Base-by-base conservation (phyloP, 2,888 invertebrate species). In the Sminthurides aquaticus region DNA sequence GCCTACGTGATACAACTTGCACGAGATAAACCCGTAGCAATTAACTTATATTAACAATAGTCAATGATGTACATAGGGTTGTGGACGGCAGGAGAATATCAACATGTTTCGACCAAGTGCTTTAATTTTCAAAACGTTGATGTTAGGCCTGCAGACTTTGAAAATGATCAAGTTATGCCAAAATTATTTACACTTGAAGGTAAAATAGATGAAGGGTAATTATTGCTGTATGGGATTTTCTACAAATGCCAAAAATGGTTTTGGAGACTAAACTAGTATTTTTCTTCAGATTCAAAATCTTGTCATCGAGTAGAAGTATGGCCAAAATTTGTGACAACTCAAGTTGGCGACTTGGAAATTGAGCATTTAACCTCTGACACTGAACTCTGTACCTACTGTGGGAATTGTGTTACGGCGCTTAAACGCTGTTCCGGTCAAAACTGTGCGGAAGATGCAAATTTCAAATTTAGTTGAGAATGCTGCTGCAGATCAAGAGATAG, bases 51-150 rank as follows among this genome's bases (percentile, higher is more conserved):
- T n/a, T n/a, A n/a, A n/a, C n/a, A n/a, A n/a, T n/a, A n/a, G n/a
- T n/a, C n/a, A n/a, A n/a, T n/a, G n/a, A n/a, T n/a, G n/a, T n/a
- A 34, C 15, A 34, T 56, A 73, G 74, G 67, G 57, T 62, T 57
- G 15, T 74, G 71, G 71, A 70, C 68, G 64, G 71, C 71, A 62
- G 74, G 73, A n/a, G 60, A 65, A 25, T 64, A 61, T 27, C 61
- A 66, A 48, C 69, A 69, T 60, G 56, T 69, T 3, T 69, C 69
- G 1, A 63, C 60, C 34, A 49, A 43, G 34, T 22, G 27, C 1
- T 49, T 52, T 34, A 58, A 57, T 25, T 65, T 72, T 22, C 49
- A 27, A 2, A 29, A 62, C 49, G 62, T 72, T 54, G 72, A 72
- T 55, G 64, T 60, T 25, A 18, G 49, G 3, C 60, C 72, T 3